phyloP scores from a whole-genome alignment of 2,797 vertebrate genomes.

The Urophycis tenuis region DNA sequence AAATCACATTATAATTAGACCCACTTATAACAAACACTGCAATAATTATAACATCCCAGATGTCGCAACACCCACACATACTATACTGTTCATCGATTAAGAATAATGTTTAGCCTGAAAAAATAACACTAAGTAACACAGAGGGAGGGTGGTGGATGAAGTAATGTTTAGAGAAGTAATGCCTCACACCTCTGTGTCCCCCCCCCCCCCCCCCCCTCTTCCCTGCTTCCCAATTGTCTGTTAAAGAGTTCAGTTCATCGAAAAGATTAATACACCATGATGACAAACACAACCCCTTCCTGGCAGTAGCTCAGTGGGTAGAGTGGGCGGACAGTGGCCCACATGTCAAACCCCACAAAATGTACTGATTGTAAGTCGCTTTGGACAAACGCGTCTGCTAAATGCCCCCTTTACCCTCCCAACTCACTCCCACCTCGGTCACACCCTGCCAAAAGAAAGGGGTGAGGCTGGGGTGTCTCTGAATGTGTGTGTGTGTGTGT shows the following conservation, averaged over 20 bases:
- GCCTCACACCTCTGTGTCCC: neutral
- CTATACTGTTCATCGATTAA: neutral
- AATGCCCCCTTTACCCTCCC: too few relatives aligned
- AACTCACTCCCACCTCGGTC: too few relatives aligned
- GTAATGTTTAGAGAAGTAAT: neutral
- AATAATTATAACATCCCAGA: neutral
- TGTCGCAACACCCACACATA: neutral
- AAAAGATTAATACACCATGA: conserved; percentile 59
- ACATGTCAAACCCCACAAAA: neutral
- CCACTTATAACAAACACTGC: neutral
- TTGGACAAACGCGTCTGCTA: too few relatives aligned
- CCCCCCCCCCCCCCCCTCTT: neutral
- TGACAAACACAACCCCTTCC: conserved; percentile 18
- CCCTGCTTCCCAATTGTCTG: conserved; percentile 24
- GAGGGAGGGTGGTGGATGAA: conserved; percentile 7
- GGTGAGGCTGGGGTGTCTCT: too few relatives aligned
- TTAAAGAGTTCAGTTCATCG: conserved; percentile 70
- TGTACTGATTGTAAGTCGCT: too few relatives aligned
- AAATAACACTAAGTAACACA: neutral
- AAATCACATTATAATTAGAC: neutral
- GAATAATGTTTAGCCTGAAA: neutral
- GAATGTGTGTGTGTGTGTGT: too few relatives aligned
- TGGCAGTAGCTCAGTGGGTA: too few relatives aligned
- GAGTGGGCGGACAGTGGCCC: too few relatives aligned
- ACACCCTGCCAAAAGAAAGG: too few relatives aligned